Evolutionary conservation across 2,888 invertebrate species (phyloP), one percentile per base, ranked within the genome.

Genomic region (Dicranocentrus wangi): DNA sequence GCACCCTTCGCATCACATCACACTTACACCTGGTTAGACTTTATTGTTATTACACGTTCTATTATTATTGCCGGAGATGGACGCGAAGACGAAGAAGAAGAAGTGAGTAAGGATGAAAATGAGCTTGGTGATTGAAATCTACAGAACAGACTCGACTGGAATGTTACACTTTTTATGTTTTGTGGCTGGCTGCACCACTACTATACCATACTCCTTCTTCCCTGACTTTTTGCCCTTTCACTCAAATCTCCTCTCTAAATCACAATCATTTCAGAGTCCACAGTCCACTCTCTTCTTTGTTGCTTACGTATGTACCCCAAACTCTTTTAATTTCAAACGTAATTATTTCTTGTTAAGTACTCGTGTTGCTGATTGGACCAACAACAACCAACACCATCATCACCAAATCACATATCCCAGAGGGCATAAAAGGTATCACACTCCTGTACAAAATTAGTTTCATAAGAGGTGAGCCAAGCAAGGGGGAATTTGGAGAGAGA

Each of bases 1-100:
- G 68, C 76, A 75, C 76, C 76, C 68, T 76, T 68, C 15, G 43
- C 43, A 39, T 51, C 43, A 32, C n/a, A 61, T 8, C 51, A 51
- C 70, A 63, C 69, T 70, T 63, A 61, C 61, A 28, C 71, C 42
- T 63, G 5, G 79, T 79, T 79, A 79, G 53, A 79, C 65, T 79
- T 79, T 79, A 79, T 79, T 79, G 79, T 79, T 79, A 79, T 79
- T 79, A 55, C 68, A 55, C 39, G 70, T 10, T 2, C 28, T 3
- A 27, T 28, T 28, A 60, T 60, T 60, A 60, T 60, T 60, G 60
- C 60, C 60, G n/a, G n/a, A n/a, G n/a, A n/a, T n/a, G n/a, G n/a
- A n/a, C n/a, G n/a, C n/a, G n/a, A n/a, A n/a, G n/a, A n/a, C n/a
- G n/a, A n/a, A n/a, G n/a, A n/a, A n/a, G 10, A 47, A n/a, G 47